phyloP scores from a whole-genome alignment of 1,140 invertebrate species.

The Bombus turneri region DNA sequence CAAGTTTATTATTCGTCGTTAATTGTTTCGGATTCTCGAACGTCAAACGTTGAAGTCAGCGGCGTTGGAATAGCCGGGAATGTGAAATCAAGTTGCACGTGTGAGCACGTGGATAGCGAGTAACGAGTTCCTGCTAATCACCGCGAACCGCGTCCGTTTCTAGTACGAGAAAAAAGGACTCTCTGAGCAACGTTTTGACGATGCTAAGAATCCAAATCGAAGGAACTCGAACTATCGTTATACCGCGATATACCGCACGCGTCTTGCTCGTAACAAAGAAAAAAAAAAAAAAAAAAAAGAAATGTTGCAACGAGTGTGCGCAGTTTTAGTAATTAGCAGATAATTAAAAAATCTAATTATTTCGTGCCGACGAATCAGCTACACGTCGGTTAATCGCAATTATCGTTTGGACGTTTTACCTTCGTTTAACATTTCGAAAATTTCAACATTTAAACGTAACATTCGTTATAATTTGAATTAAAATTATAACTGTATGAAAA shows the following conservation, averaged over 20 bases:
- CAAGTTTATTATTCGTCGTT: conserved; percentile 16
- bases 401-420: neutral
- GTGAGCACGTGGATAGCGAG: neutral
- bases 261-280: neutral
- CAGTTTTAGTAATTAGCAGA: neutral
- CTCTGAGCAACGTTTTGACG: conserved; percentile 14
- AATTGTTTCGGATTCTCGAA: conserved; percentile 42
- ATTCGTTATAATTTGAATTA: neutral
- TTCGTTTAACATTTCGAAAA: neutral
- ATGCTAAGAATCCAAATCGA: neutral
- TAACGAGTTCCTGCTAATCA: conserved; percentile 41
- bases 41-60: conserved; percentile 7
- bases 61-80: conserved; percentile 18
- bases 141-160: conserved; percentile 10
- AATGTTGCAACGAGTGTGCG: conserved; percentile 26
- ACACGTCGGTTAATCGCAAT: neutral
- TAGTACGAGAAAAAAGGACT: conserved; percentile 10
- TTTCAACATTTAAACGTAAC: neutral
- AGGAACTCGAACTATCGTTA: conserved; percentile 18
- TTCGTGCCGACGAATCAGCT: neutral
- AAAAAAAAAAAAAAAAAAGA: neutral
- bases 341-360: neutral
- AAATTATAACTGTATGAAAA: neutral
- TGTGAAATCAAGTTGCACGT: conserved; percentile 35
- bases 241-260: neutral